Evolutionary conservation across 2,797 vertebrate species (phyloP).

Genomic region (Vireo griseus): DNA sequence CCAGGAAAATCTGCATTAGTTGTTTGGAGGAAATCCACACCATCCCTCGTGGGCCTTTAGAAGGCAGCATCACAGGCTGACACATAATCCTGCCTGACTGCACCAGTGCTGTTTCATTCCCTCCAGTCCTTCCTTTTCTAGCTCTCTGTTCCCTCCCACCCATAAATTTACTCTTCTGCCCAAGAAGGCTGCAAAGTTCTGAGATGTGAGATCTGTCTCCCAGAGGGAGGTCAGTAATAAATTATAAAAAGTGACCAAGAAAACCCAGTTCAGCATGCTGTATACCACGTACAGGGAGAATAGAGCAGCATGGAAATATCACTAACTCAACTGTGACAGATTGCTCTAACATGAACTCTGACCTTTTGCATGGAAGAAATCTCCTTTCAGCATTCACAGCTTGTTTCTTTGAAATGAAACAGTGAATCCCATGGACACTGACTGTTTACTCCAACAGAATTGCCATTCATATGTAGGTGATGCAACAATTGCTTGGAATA

Average conservation of each 20-base stretch:
- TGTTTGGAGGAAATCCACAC: neutral
- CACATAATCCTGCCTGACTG: neutral
- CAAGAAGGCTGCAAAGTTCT: neutral
- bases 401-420: conserved; percentile 27
- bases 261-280: neutral
- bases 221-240: neutral
- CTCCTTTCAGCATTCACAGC: neutral
- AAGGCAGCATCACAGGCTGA: neutral
- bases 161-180: neutral
- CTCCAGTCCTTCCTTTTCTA: neutral
- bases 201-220: neutral
- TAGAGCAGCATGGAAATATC: neutral
- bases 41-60: neutral
- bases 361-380: neutral
- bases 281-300: neutral
- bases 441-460: neutral
- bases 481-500: neutral
- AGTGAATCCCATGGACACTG: neutral
- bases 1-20: neutral
- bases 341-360: neutral
- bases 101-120: neutral
- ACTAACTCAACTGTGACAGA: neutral
- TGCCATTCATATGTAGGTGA: neutral
- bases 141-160: neutral
- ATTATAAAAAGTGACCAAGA: neutral